phyloP scores from a whole-genome alignment of 2,888 invertebrate species.

The Eretmocerus hayati region DNA sequence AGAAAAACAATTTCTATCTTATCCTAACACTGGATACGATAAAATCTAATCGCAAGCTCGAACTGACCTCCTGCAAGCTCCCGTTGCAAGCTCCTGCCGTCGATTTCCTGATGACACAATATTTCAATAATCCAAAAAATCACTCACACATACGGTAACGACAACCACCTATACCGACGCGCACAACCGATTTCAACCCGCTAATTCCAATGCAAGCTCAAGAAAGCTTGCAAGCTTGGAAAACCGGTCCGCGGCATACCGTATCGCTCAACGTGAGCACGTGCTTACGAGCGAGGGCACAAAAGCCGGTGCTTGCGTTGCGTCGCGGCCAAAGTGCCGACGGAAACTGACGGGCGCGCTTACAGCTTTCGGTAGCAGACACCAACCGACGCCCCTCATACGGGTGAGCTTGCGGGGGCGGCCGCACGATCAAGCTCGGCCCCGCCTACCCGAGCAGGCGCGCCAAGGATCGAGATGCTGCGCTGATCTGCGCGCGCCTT shows the following conservation, averaged over 20 bases:
- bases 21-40: neutral
- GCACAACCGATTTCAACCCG: constrained; percentile 3
- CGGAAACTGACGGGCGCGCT: constrained; percentile 33
- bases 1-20: too few relatives aligned
- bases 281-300: neutral
- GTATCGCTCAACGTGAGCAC: too few relatives aligned
- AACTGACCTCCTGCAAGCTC: too few relatives aligned
- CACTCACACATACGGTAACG: too few relatives aligned
- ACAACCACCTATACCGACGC: too few relatives aligned
- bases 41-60: too few relatives aligned
- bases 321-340: constrained; percentile 36
- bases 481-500: constrained; percentile 6
- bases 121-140: too few relatives aligned
- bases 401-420: neutral
- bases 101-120: too few relatives aligned
- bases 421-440: constrained; percentile 28
- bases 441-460: constrained; percentile 43
- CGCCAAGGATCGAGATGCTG: neutral
- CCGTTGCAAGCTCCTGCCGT: too few relatives aligned
- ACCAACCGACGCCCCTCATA: neutral
- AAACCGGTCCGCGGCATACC: too few relatives aligned
- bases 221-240: too few relatives aligned
- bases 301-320: constrained; percentile 26
- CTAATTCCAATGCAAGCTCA: too few relatives aligned
- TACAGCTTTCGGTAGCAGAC: neutral